Evolutionary conservation across 2,113 vertebrate genomes (phyloP).

Genomic region (Laterallus jamaicensis): DNA sequence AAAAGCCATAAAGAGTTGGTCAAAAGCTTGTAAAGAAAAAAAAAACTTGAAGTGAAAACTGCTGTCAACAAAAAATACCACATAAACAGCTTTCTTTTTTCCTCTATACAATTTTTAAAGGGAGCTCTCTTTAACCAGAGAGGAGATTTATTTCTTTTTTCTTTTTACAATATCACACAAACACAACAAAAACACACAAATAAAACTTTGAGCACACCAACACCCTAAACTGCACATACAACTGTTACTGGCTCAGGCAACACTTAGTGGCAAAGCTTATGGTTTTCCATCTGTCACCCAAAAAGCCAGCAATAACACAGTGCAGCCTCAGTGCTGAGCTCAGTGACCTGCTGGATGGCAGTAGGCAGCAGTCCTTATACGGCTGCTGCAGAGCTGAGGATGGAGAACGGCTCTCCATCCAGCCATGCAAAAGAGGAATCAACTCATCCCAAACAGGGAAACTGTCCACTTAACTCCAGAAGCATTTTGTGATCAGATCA

Average conservation of each 20-base stretch:
- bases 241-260: conserved; percentile 41
- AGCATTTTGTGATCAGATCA: not conserved
- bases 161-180: conserved; percentile 7
- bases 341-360: not conserved
- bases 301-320: not conserved
- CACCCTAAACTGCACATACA: conserved; percentile 44
- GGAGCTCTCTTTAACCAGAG: not conserved
- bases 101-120: not conserved
- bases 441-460: not conserved
- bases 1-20: not conserved
- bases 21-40: not conserved
- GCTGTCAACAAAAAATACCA: not conserved
- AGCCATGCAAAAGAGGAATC: not conserved
- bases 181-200: conserved; percentile 39
- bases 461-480: not conserved
- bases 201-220: conserved; percentile 20
- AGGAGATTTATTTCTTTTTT: not conserved
- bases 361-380: not conserved
- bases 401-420: not conserved
- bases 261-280: conserved; percentile 54
- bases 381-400: not conserved
- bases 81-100: not conserved
- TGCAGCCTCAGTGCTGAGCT: not conserved
- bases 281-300: conserved; percentile 38
- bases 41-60: not conserved